Base-by-base conservation (phyloP, 2,113 vertebrate genomes). In the Melanerpes aurifrons region DNA sequence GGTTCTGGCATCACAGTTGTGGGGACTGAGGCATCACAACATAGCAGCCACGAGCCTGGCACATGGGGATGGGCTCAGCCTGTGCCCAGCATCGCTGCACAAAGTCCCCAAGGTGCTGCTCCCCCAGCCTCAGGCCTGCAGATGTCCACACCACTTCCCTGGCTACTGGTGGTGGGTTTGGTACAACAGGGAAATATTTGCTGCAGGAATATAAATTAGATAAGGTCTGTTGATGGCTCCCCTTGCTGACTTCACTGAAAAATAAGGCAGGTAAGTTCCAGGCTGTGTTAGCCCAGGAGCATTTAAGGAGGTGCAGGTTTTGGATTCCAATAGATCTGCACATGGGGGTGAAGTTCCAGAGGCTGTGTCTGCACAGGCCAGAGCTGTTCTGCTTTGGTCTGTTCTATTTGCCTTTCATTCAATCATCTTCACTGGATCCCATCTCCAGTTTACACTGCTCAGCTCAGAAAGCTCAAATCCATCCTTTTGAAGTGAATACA, bases 121-220 rank as follows among this genome's bases (percentile, higher is more conserved):
- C 72, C 3, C 24, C 48, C 35, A 4, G 48, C 21, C 21, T 61
- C n/a, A n/a, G 59, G 59, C 20, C 35, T 12, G 10, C 56, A 18
- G 56, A 31, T 15, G 15, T 58, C 56, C 56, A 29, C 10, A 18
- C 29, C 31, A 19, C 58, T 28, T 59, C 31, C 29, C 29, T 19
- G 29, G 19, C 29, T 19, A 7, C 28, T 59, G 58, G 10, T 21
- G 19, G 31, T 58, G 57, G n/a, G 4, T 10, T 18, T 3, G 18
- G 22, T 14, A 10, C 71, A 28, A 24, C 22, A 12, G 13, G 6
- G 22, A 15, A 18, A 40, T 5, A 6, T 4, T 28, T 28, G 29
- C 25, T 6, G 3, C 4, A 3, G 37, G 16, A 31, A 3, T 4
- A 3, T 21, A 2, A 22, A 7, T 6, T 2, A 4, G 29, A 6